Evolutionary conservation across 2,113 vertebrate genomes (phyloP).

Genomic region (Tympanuchus pallidicinctus): DNA sequence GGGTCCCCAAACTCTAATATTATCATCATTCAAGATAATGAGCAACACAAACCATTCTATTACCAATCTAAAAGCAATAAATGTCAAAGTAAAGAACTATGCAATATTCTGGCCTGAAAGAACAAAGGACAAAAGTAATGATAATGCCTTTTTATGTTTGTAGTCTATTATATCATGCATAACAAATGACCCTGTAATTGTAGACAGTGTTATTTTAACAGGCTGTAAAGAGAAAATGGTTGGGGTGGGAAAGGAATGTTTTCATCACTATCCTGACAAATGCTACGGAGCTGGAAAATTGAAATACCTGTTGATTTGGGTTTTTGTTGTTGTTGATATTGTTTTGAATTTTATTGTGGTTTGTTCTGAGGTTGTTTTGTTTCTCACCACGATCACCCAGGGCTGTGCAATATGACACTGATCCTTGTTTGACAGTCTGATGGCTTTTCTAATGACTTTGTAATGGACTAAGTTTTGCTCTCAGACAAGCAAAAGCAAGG

Average conservation of each 20-base stretch:
- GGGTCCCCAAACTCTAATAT: constrained; percentile 77
- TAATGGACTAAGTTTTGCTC: neutral
- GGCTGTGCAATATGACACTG: neutral
- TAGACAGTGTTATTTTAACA: constrained; percentile 76
- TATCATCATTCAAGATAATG: constrained; percentile 84
- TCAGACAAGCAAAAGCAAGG: neutral
- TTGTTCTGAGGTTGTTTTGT: neutral
- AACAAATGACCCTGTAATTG: constrained; percentile 79
- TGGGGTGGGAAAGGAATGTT: neutral
- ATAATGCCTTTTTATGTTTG: constrained; percentile 81
- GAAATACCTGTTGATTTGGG: neutral
- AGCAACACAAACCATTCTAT: constrained; percentile 83
- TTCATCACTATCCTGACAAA: constrained; percentile 41
- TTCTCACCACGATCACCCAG: neutral
- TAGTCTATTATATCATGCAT: constrained; percentile 80
- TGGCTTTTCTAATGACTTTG: neutral
- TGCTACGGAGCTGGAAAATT: neutral
- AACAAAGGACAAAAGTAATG: constrained; percentile 83
- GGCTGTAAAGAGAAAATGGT: constrained; percentile 51
- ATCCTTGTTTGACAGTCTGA: neutral
- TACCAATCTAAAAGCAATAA: constrained; percentile 84
- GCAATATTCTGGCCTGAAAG: constrained; percentile 81
- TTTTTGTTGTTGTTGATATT: neutral
- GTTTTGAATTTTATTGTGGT: neutral
- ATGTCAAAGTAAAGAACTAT: constrained; percentile 84